Conservation (phyloP, 1,140 invertebrate genomes). For the Temnothorax nylanderi region DNA sequence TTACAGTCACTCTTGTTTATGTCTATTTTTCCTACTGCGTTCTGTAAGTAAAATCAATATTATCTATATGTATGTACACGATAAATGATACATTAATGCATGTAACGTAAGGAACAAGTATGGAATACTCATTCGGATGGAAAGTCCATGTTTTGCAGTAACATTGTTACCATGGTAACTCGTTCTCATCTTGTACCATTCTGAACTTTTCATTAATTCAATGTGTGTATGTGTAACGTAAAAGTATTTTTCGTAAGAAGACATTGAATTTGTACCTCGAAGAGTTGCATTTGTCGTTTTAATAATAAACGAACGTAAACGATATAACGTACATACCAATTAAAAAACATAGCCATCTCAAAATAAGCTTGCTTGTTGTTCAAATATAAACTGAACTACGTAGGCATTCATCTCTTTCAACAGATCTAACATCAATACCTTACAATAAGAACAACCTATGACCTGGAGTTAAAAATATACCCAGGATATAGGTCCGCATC, state of each 20-base stretch:
- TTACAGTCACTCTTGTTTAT: slow-evolving; percentile 52
- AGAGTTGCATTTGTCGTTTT: slow-evolving; percentile 11
- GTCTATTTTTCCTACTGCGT: slow-evolving; percentile 57
- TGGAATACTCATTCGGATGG: slow-evolving; percentile 51
- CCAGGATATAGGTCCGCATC: background rate
- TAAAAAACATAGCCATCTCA: slow-evolving; percentile 7
- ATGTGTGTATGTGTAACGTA: background rate
- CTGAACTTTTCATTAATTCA: slow-evolving; percentile 13
- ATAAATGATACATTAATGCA: slow-evolving; percentile 47
- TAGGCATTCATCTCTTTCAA: slow-evolving; percentile 7
- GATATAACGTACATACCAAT: background rate
- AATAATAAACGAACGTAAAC: background rate
- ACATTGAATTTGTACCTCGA: slow-evolving; percentile 15
- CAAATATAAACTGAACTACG: slow-evolving; percentile 14
- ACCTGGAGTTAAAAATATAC: background rate
- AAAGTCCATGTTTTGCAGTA: slow-evolving; percentile 70
- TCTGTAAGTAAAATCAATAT: slow-evolving; percentile 67
- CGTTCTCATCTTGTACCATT: slow-evolving; percentile 41
- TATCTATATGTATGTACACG: slow-evolving; percentile 54
- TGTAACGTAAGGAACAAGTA: slow-evolving; percentile 60
- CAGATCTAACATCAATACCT: slow-evolving; percentile 24
- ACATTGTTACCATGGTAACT: slow-evolving; percentile 75
- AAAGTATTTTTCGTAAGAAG: slow-evolving; percentile 5
- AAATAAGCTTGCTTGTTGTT: slow-evolving; percentile 3
- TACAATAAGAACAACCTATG: slow-evolving; percentile 28